Conservation (phyloP, 2,797 vertebrate species). For the Ctenosaura bakeri region DNA sequence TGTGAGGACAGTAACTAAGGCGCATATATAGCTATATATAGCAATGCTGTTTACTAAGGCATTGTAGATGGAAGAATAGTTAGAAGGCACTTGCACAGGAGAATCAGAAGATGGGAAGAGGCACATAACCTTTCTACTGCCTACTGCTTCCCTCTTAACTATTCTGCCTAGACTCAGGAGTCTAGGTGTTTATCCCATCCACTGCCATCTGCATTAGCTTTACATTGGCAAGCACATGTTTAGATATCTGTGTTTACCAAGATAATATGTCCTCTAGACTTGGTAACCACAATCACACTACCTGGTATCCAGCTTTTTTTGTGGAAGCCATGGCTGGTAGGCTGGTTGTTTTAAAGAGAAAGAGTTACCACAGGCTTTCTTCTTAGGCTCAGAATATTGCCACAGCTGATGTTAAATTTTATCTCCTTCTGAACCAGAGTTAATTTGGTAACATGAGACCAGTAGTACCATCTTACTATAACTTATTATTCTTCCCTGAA, state of each 20-base stretch:
- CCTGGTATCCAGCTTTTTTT: too few relatives aligned
- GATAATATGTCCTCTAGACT: not conserved
- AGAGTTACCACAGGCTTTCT: not conserved
- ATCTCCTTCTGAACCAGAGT: not conserved
- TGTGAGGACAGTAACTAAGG: not conserved
- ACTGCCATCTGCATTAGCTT: too few relatives aligned
- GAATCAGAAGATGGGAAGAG: not conserved
- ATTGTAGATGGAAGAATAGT: not conserved
- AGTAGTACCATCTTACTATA: not conserved
- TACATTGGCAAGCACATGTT: not conserved
- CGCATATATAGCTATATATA: too few relatives aligned
- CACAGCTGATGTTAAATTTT: not conserved
- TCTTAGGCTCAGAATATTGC: not conserved
- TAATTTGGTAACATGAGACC: not conserved
- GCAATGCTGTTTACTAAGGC: not conserved
- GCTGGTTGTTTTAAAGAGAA: not conserved
- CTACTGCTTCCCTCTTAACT: not conserved
- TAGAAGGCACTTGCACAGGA: not conserved
- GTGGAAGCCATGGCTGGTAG: too few relatives aligned
- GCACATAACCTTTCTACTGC: not conserved
- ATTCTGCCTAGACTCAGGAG: not conserved
- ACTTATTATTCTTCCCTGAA: not conserved
- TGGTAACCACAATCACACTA: not conserved
- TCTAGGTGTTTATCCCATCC: too few relatives aligned
- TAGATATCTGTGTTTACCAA: too few relatives aligned